These are phyloP conservation scores for Gryon sp. DNA, from an alignment of 1,140 invertebrate species.

Conservation along the genomic window DNA sequence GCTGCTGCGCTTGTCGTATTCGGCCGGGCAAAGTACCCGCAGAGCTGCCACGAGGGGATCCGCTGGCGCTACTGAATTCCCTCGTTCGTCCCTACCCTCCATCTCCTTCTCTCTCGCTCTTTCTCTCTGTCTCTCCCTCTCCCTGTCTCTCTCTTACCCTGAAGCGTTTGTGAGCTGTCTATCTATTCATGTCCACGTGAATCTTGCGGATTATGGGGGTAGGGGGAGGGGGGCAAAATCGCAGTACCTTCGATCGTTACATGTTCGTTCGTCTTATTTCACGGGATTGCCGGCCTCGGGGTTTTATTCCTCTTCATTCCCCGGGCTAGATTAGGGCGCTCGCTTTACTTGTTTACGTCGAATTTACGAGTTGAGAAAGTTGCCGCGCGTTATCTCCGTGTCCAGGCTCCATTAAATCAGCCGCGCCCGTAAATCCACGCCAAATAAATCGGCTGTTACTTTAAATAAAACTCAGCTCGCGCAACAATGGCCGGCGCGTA, in stretches of 20 bases:
- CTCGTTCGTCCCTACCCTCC: constrained; percentile 63
- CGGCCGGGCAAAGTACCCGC: constrained; percentile 70
- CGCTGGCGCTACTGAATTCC: constrained; percentile 59
- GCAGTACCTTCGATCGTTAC: constrained; percentile 66
- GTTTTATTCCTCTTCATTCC: constrained; percentile 56
- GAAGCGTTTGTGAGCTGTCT: constrained; percentile 57
- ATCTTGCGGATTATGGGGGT: constrained; percentile 68
- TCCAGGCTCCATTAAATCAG: constrained; percentile 50
- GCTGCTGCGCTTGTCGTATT: constrained; percentile 73
- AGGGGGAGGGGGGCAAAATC: constrained; percentile 68
- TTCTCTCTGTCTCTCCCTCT: too few relatives aligned
- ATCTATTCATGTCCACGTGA: constrained; percentile 61
- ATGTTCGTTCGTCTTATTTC: constrained; percentile 52
- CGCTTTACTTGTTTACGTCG: constrained; percentile 58
- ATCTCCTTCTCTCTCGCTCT: too few relatives aligned
- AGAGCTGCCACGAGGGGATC: constrained; percentile 73
- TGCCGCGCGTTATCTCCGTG: constrained; percentile 45
- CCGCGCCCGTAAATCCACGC: constrained; percentile 31
- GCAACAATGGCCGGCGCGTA: constrained; percentile 45
- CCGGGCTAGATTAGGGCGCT: constrained; percentile 44
- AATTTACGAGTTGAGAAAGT: constrained; percentile 58
- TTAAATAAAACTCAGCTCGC: constrained; percentile 37
- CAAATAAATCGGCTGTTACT: constrained; percentile 44
- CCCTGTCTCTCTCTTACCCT: too few relatives aligned
- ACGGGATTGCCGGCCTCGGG: constrained; percentile 44